These are phyloP conservation scores for Myrmecobius fasciatus DNA, from an alignment of 2,113 vertebrate genomes.

Conservation along the genomic window DNA sequence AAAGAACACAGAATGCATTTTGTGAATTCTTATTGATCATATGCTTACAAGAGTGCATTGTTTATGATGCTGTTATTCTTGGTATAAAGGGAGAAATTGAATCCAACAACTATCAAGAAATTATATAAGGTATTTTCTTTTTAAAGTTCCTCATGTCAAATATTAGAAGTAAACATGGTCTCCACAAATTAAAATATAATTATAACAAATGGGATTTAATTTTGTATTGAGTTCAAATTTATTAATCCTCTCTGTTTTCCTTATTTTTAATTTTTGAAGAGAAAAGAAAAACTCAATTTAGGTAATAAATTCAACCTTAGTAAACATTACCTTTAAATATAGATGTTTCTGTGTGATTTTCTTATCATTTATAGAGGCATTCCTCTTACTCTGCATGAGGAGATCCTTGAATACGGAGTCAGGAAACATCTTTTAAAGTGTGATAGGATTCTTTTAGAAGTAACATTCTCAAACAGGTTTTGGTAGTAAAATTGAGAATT, in stretches of 20 bases:
- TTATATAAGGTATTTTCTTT: not conserved
- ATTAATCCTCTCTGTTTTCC: not conserved
- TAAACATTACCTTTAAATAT: conserved; percentile 29
- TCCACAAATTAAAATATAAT: not conserved
- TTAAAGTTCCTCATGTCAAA: not conserved
- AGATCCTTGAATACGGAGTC: conserved; percentile 10
- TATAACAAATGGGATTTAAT: not conserved
- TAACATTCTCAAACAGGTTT: not conserved
- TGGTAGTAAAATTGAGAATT: conserved; percentile 36
- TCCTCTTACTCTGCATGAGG: conserved; percentile 16
- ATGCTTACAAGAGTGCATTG: not conserved
- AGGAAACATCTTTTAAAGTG: not conserved
- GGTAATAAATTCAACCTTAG: conserved; percentile 14
- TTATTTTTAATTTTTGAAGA: not conserved
- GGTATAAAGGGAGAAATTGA: not conserved
- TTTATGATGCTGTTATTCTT: not conserved
- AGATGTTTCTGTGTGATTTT: not conserved
- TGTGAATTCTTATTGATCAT: not conserved
- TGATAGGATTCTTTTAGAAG: conserved; percentile 17
- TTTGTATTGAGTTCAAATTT: not conserved
- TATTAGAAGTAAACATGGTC: not conserved
- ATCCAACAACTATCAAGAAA: not conserved
- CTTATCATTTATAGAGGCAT: conserved; percentile 28
- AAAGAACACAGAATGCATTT: not conserved
- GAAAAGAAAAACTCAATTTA: conserved; percentile 13